Evolutionary conservation across 1,140 invertebrate species (phyloP).

Genomic region (Anadara kagoshimensis): DNA sequence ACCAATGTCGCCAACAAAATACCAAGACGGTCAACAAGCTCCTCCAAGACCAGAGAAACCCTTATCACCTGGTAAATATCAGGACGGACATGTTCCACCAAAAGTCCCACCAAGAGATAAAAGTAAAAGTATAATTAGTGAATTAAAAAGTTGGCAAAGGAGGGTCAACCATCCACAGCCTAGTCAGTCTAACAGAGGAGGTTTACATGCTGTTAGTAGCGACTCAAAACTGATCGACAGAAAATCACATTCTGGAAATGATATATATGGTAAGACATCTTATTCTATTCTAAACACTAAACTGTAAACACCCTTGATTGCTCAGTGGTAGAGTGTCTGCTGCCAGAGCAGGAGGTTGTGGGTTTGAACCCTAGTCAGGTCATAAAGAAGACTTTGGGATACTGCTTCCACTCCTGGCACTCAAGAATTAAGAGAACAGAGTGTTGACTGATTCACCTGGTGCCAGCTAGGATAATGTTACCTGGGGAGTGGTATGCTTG

Average conservation of each 20-base stretch:
- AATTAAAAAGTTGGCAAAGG: slow-evolving; percentile 64
- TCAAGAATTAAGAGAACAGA: no score
- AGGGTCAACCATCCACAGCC: slow-evolving; percentile 36
- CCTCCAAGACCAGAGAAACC: slow-evolving; percentile 40
- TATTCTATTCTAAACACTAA: not conserved
- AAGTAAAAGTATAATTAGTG: slow-evolving; percentile 52
- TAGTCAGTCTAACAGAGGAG: not conserved
- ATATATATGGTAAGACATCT: slow-evolving; percentile 43
- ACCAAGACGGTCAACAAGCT: slow-evolving; percentile 14
- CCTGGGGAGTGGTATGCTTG: no score
- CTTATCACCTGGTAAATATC: not conserved
- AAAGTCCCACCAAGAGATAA: slow-evolving; percentile 61
- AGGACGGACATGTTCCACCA: slow-evolving; percentile 41
- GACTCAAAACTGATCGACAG: slow-evolving; percentile 31
- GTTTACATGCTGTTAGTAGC: slow-evolving; percentile 29
- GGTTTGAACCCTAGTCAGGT: no score
- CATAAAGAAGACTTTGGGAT: no score
- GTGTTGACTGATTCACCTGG: no score
- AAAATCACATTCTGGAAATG: slow-evolving; percentile 24
- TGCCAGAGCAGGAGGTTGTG: no score
- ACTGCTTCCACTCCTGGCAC: no score
- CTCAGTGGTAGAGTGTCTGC: no score
- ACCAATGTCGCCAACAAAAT: slow-evolving; percentile 6
- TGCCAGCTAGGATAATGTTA: no score
- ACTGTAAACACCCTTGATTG: not conserved